These are phyloP conservation scores for Nesogale talazaci DNA, from an alignment of 2,113 vertebrate species.

Conservation along the genomic window DNA sequence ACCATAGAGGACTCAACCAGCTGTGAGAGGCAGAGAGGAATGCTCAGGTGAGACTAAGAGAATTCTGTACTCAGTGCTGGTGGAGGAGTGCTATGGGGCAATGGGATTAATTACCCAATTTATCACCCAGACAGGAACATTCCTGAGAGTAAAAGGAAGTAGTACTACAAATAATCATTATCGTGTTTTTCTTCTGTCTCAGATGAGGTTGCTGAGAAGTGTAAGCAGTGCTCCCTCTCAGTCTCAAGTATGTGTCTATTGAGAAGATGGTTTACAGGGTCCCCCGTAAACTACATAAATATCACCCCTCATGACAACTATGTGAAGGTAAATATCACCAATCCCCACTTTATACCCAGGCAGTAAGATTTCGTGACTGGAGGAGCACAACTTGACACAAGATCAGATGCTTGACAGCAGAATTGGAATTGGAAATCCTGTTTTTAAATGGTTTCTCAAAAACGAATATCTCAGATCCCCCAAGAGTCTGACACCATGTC, in stretches of 20 bases:
- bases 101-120: background rate
- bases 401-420: background rate
- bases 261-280: background rate
- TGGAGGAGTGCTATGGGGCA: background rate
- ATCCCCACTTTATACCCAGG: background rate
- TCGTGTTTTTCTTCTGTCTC: too few species aligned
- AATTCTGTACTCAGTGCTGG: too few species aligned
- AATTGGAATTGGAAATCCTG: background rate
- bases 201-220: too few species aligned
- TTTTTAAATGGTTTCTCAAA: background rate
- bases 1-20: too few species aligned
- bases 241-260: background rate
- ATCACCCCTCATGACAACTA: background rate
- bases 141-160: background rate
- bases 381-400: background rate
- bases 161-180: too few species aligned
- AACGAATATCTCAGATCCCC: background rate
- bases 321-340: background rate
- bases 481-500: background rate
- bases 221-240: background rate
- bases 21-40: too few species aligned
- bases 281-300: background rate
- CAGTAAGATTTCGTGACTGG: conserved; percentile 1
- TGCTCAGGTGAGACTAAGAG: too few species aligned
- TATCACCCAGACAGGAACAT: background rate